Conservation (phyloP, 2,113 vertebrate genomes). For the Patagioenas fasciata region DNA sequence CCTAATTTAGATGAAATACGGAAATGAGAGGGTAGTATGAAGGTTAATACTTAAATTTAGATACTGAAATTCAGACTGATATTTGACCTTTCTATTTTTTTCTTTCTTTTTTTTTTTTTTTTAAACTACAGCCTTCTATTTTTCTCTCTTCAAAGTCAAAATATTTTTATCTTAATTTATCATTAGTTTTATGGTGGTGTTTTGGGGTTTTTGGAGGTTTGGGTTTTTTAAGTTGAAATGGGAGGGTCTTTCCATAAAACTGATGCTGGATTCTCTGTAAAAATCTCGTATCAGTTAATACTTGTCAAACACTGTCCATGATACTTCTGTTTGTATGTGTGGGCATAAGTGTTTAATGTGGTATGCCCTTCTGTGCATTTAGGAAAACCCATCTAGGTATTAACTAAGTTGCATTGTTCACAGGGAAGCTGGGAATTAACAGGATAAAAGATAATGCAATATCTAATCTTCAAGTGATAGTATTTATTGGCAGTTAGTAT, state of each 20-base stretch:
- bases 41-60: constrained; percentile 34
- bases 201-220: not conserved
- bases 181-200: not conserved
- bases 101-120: not conserved
- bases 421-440: not conserved
- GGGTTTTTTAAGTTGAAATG: not conserved
- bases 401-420: not conserved
- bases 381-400: too few species aligned
- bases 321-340: not conserved
- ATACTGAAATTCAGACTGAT: not conserved
- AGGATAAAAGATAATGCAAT: not conserved
- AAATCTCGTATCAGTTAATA: not conserved
- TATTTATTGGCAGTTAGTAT: not conserved
- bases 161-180: not conserved
- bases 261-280: not conserved
- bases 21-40: not conserved
- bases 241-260: not conserved
- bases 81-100: not conserved
- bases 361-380: not conserved
- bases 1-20: constrained; percentile 4
- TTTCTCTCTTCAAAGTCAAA: not conserved
- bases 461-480: not conserved
- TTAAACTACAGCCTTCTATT: not conserved
- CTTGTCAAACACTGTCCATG: not conserved
- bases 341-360: not conserved